Conservation (phyloP, 2,113 vertebrate species). For the Mellivora capensis region DNA sequence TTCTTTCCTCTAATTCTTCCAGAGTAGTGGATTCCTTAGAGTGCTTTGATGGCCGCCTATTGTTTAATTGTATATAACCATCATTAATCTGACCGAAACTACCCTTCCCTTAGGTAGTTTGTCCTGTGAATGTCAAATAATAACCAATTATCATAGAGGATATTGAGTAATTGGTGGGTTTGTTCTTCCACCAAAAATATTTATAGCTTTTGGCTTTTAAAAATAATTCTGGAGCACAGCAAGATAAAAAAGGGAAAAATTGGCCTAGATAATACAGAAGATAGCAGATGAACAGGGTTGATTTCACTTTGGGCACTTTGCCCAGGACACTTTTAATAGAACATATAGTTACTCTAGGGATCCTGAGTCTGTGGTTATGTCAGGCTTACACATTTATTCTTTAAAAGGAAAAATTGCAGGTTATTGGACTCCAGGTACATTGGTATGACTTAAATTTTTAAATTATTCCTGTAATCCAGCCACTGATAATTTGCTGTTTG, state of each 20-base stretch:
- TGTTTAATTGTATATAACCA: not conserved
- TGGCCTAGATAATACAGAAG: conserved; percentile 80
- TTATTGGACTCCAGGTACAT: conserved; percentile 26
- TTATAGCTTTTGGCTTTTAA: conserved; percentile 89
- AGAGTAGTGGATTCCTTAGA: not conserved
- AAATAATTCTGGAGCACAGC: conserved; percentile 83
- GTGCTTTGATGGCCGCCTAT: not conserved
- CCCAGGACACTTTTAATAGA: conserved; percentile 88
- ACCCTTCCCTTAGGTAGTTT: conserved; percentile 84
- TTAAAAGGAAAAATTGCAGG: conserved; percentile 64
- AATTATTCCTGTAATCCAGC: not conserved
- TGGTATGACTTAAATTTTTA: conserved; percentile 44
- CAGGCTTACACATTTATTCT: conserved; percentile 77
- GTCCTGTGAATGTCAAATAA: conserved; percentile 72
- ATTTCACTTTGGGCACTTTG: conserved; percentile 84
- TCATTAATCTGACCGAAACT: conserved; percentile 79
- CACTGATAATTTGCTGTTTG: not conserved
- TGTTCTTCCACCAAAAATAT: conserved; percentile 88
- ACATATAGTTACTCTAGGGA: conserved; percentile 83
- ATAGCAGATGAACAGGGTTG: conserved; percentile 87
- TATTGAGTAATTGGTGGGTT: conserved; percentile 87
- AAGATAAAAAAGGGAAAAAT: conserved; percentile 76
- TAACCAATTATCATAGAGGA: conserved; percentile 82
- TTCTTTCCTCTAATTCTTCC: not conserved
- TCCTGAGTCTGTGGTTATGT: conserved; percentile 74